Base-by-base conservation (phyloP, 2,888 invertebrate species). In the Lacanobia oleracea region DNA sequence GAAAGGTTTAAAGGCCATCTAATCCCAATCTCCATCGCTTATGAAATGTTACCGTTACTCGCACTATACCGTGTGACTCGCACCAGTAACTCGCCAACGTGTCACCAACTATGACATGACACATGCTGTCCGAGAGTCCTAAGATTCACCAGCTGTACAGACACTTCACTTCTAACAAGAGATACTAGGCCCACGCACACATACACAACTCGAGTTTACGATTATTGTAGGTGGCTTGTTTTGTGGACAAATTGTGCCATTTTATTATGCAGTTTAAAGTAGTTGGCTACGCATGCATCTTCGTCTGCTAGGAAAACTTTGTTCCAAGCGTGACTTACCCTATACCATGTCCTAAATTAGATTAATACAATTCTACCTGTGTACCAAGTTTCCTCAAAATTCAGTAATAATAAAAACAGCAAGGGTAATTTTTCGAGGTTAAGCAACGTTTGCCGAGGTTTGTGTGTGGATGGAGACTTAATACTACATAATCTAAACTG, bases 61-160 rank as follows among this genome's bases (percentile, higher is more conserved):
- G 37, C 7, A 64, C 64, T 21, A 10, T 23, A 45, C 14, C 57
- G 23, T 21, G 33, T 23, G 23, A 57, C 63, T 72, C 14, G 45
- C 51, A 23, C 45, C 43, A 59, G 51, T 72, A 10, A 45, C 64
- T 73, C 51, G 62, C 37, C 57, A 51, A 57, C 23, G 51, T 64
- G 73, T 40, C 57, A 51, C 57, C 51, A 10, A 48, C 27, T 37
- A n/a, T 51, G 64, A 73, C 57, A 73, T 53, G 72, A 53, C 57
- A 59, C 50, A 18, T 51, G 33, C 45, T 59, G 51, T 50, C 72
- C 23, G 50, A 72, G 50, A 72, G 21, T 57, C 37, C 37, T 62
- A 33, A 56, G 48, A 72, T 50, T 14, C 16, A 33, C 7, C n/a
- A 4, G 27, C 2, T 56, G 2, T 27, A 56, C 12, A 3, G 50